Evolutionary conservation across 2,113 vertebrate genomes (phyloP).

Genomic region (Prunella himalayana): DNA sequence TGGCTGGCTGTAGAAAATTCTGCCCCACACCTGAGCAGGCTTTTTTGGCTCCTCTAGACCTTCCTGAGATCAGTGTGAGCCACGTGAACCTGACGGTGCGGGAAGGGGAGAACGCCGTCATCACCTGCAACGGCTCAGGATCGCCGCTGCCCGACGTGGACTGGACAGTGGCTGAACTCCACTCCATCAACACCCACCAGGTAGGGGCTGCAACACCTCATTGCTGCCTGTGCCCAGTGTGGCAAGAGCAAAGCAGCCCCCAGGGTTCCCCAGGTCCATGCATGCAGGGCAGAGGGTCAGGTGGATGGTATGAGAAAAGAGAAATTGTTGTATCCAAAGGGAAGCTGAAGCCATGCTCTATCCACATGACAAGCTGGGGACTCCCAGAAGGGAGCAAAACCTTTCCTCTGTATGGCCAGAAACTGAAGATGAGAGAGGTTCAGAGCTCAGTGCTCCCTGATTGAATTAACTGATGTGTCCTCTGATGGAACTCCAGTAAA

Average conservation of each 20-base stretch:
- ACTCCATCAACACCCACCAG: slow-evolving; percentile 97
- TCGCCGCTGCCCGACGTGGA: slow-evolving; percentile 92
- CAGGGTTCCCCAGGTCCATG: neutral
- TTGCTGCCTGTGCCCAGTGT: accelerated
- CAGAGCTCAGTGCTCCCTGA: neutral
- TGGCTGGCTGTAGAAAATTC: neutral
- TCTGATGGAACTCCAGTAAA: neutral
- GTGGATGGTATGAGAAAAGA: neutral
- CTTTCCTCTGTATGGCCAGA: neutral
- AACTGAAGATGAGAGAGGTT: neutral
- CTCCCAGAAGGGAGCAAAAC: neutral
- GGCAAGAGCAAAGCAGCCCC: neutral
- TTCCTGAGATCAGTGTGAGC: slow-evolving; percentile 94
- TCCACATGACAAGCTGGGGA: neutral
- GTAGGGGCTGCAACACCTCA: slow-evolving; percentile 50
- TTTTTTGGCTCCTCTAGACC: slow-evolving; percentile 70
- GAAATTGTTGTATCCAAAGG: neutral
- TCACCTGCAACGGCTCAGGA: slow-evolving; percentile 94
- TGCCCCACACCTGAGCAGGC: neutral
- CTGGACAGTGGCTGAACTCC: slow-evolving; percentile 89
- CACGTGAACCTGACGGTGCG: slow-evolving; percentile 88
- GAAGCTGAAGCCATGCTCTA: accelerated
- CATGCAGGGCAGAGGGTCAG: neutral
- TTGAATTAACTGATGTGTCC: neutral
- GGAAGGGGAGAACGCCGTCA: slow-evolving; percentile 90